A percentile compares a stretch with the other conserved stretches of the same genome.
phyloP scores from a whole-genome alignment of 35 echinoderm and acorn worm species.

The Hemicentrotus pulcherrimus region DNA sequence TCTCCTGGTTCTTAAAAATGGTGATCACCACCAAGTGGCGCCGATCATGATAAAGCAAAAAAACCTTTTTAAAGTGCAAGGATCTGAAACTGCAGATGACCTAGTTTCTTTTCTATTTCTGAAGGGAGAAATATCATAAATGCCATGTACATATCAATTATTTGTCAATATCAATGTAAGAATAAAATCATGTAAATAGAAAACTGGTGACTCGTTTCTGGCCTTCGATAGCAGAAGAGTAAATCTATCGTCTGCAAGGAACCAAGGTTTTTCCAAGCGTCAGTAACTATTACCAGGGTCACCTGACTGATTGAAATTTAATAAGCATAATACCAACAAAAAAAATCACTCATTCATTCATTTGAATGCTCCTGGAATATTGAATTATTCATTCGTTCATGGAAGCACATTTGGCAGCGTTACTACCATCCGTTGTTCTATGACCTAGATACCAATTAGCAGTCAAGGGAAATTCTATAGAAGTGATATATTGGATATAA shows the following conservation, averaged over 20 bases:
- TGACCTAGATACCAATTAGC: not conserved
- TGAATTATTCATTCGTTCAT: constrained; percentile 7
- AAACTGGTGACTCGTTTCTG: not conserved
- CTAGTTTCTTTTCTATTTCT: not conserved
- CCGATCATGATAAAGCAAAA: not conserved
- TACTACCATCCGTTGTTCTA: not conserved
- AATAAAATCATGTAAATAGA: not conserved
- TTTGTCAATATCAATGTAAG: not conserved
- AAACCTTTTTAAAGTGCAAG: not conserved
- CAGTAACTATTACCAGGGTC: not conserved
- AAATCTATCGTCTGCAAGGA: not conserved
- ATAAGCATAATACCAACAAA: not conserved
- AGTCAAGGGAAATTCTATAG: not conserved
- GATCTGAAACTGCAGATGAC: not conserved
- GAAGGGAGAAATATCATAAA: not conserved
- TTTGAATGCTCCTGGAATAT: not conserved
- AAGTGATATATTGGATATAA: not conserved
- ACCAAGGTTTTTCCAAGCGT: not conserved
- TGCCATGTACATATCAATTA: constrained; percentile 4
- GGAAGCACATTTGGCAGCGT: not conserved
- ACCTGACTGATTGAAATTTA: not conserved
- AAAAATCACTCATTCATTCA: not conserved
- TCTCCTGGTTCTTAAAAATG: not conserved
- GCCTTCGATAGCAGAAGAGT: not conserved
- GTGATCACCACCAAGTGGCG: not conserved